A percentile compares a stretch with the other conserved stretches of the same genome.
Conservation (phyloP, 2,888 invertebrate species). For the Trachelus tabidus region DNA sequence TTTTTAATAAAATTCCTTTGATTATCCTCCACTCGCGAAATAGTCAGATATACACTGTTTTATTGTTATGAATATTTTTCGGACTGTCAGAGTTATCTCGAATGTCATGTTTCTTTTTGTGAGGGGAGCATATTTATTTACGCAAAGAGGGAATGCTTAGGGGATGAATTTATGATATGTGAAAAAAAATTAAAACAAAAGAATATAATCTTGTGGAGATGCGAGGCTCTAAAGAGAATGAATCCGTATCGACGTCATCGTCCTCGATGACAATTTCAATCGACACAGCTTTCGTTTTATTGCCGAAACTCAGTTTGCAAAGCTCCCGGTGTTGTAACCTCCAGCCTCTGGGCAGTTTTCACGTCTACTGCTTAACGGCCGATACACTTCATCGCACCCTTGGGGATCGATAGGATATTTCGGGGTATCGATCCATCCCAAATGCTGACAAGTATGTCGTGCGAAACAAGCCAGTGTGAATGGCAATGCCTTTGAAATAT, state of each 20-base stretch:
- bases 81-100: not conserved
- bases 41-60: too few relatives aligned
- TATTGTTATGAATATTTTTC: not conserved
- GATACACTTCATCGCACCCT: slow-evolving; percentile 15
- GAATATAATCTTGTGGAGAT: not conserved
- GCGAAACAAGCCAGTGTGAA: not conserved
- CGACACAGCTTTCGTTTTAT: not conserved
- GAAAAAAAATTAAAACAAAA: not conserved
- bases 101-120: not conserved
- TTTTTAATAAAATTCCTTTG: not conserved
- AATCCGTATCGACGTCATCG: not conserved
- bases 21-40: too few relatives aligned
- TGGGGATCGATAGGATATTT: slow-evolving; percentile 17
- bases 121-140: not conserved
- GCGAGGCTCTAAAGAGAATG: not conserved
- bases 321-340: not conserved
- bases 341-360: not conserved
- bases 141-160: not conserved
- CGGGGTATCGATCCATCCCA: slow-evolving; percentile 13
- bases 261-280: not conserved
- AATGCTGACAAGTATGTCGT: not conserved
- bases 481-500: not conserved
- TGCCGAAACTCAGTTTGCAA: not conserved
- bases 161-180: not conserved
- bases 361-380: slow-evolving; percentile 9